Conservation (phyloP, 2,113 vertebrate species). For the Otolemur garnettii region DNA sequence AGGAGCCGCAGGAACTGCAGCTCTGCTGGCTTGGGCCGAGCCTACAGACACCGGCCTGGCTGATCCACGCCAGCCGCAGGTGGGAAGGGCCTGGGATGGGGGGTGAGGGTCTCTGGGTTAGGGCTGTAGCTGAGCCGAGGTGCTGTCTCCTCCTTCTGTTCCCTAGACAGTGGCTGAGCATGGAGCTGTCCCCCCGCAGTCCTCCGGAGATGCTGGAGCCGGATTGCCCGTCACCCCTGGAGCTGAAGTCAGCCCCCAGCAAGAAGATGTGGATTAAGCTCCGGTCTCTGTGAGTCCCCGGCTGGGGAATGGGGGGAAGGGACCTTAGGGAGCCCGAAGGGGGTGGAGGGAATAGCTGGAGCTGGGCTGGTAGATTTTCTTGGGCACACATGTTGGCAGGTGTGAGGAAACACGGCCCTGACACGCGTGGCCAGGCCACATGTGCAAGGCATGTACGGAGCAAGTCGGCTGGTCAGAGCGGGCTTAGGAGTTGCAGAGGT, state of each 20-base stretch:
- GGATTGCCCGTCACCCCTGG: slow-evolving; percentile 86
- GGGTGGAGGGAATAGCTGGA: background rate
- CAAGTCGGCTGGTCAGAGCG: slow-evolving; percentile 9
- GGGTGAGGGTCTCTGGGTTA: slow-evolving; percentile 2
- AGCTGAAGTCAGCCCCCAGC: slow-evolving; percentile 87
- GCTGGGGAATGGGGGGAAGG: slow-evolving; percentile 35
- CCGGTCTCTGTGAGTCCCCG: slow-evolving; percentile 87
- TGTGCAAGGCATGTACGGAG: slow-evolving; percentile 69
- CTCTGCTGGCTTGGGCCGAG: slow-evolving; percentile 70
- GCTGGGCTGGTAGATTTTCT: slow-evolving; percentile 33
- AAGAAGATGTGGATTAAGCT: slow-evolving; percentile 91
- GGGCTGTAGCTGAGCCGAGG: slow-evolving; percentile 44
- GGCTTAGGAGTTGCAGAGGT: slow-evolving; percentile 77
- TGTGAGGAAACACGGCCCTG: slow-evolving; percentile 66
- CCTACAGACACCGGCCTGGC: slow-evolving; percentile 72
- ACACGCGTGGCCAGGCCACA: slow-evolving; percentile 69
- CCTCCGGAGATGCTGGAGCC: slow-evolving; percentile 83
- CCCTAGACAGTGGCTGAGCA: slow-evolving; percentile 66
- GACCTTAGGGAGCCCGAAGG: background rate
- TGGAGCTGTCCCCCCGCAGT: slow-evolving; percentile 76
- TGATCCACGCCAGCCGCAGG: slow-evolving; percentile 80
- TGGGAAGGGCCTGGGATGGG: slow-evolving; percentile 69
- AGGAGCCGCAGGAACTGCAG: slow-evolving; percentile 68
- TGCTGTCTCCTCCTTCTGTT: slow-evolving; percentile 56
- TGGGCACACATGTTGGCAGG: slow-evolving; percentile 66